Conservation (phyloP, 2,888 invertebrate species). For the Drosophila pseudotalamancana region DNA sequence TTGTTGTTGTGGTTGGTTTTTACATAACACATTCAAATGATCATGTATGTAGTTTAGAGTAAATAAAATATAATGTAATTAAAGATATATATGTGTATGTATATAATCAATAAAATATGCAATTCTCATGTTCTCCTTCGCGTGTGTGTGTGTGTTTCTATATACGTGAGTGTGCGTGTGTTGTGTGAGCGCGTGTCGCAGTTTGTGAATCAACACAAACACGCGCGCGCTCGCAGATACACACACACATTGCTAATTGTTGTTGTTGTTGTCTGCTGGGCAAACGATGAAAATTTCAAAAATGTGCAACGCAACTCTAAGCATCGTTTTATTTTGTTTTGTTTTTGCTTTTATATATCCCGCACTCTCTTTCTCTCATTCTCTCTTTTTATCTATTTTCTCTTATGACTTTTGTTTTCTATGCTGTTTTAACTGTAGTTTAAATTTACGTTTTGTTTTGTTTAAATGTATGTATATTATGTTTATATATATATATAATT, state of each 20-base stretch:
- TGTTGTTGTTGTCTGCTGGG: conserved; percentile 72
- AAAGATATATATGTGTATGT: conserved; percentile 49
- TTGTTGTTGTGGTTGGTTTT: conserved; percentile 40
- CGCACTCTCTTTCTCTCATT: conserved; percentile 20
- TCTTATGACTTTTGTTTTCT: conserved; percentile 55
- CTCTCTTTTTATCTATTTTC: conserved; percentile 40
- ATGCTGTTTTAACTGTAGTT: conserved; percentile 65
- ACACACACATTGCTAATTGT: conserved; percentile 28
- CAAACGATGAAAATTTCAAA: conserved; percentile 76
- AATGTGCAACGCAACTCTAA: conserved; percentile 78
- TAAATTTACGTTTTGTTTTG: conserved; percentile 64
- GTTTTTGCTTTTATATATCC: neutral
- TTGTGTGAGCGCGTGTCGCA: conserved; percentile 17
- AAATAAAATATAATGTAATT: conserved; percentile 60
- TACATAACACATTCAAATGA: conserved; percentile 49
- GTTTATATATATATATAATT: conserved; percentile 29
- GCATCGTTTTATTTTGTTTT: conserved; percentile 61
- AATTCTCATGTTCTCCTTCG: conserved; percentile 35
- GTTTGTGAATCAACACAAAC: conserved; percentile 26
- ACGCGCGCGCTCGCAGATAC: conserved; percentile 12
- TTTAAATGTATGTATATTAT: conserved; percentile 54
- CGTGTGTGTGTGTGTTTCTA: conserved; percentile 28
- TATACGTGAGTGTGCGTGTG: conserved; percentile 15
- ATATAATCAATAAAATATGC: conserved; percentile 59
- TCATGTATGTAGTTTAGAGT: conserved; percentile 55